A percentile compares a stretch with the other conserved stretches of the same genome.
phyloP scores from a whole-genome alignment of 1,140 invertebrate genomes.

The Drosophila ohnishii region DNA sequence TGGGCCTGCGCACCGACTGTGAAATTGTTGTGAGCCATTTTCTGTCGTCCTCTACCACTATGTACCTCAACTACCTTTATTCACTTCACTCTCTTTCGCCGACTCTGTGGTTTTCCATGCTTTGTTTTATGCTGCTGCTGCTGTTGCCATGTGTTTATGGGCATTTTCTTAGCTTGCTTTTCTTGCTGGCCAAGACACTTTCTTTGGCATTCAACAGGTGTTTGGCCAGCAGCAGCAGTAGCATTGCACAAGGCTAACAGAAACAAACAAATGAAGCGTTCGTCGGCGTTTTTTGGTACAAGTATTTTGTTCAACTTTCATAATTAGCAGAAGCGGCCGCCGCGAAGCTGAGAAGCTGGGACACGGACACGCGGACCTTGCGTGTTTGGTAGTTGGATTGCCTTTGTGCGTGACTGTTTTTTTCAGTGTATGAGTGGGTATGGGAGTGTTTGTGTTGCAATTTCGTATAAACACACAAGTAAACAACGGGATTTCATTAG shows the following conservation, averaged over 20 bases:
- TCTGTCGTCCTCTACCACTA: slow-evolving; percentile 18
- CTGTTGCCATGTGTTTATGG: slow-evolving; percentile 45
- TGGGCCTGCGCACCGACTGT: slow-evolving; percentile 60
- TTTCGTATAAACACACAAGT: slow-evolving; percentile 19
- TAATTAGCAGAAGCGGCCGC: slow-evolving; percentile 61
- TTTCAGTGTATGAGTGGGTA: slow-evolving; percentile 22
- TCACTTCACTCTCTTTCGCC: slow-evolving; percentile 36
- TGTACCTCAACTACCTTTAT: slow-evolving; percentile 12
- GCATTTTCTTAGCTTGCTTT: slow-evolving; percentile 46
- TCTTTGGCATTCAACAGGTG: slow-evolving; percentile 54
- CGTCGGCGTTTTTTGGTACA: slow-evolving; percentile 32
- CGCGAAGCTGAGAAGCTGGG: slow-evolving; percentile 30
- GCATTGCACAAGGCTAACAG: slow-evolving; percentile 54
- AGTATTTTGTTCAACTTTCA: slow-evolving; percentile 59
- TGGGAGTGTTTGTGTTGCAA: slow-evolving; percentile 8
- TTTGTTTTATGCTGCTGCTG: slow-evolving; percentile 28
- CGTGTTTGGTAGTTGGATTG: slow-evolving; percentile 26
- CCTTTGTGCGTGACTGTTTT: slow-evolving; percentile 60
- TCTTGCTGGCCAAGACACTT: slow-evolving; percentile 48
- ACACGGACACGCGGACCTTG: slow-evolving; percentile 43
- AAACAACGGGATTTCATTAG: slow-evolving; percentile 55
- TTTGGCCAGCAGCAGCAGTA: slow-evolving; percentile 28
- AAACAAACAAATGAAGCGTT: slow-evolving; percentile 45
- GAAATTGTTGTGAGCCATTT: slow-evolving; percentile 67
- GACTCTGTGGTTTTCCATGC: slow-evolving; percentile 25